Base-by-base conservation (phyloP, 2,888 invertebrate species). In the Drosophila sordidula region DNA sequence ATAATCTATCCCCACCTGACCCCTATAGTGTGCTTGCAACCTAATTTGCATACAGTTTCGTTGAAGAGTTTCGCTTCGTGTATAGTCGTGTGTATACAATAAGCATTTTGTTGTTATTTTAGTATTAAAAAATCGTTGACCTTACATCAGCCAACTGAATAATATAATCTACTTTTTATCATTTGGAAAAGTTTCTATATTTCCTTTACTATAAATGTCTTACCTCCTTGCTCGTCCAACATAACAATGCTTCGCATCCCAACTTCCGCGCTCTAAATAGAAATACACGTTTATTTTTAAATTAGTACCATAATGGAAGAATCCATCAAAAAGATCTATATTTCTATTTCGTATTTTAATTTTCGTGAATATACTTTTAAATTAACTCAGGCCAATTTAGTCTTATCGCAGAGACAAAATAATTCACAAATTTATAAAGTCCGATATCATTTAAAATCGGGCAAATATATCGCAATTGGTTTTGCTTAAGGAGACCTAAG, bases 211-310 rank as follows among this genome's bases (percentile, higher is more conserved):
- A 51, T 44, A 52, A 51, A 39, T 55, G 56, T 77, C 97, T 98
- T 97, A 98, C 98, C 98, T 97, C 98, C 99, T 97, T 99, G 99
- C 95, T 99, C 98, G 95, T 99, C 99, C 96, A 99, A 96, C 96
- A 98, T 98, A 94, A 99, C 98, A 95, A 99, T 96, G 94, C 98
- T 97, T 95, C 97, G 97, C 96, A 99, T 99, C 94, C 98, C 98
- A 94, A 98, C 98, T 95, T 99, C 98, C 95, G 98, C 98, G 95
- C 98, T 98, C 98, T 99, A 97, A 95, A 97, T 96, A 95, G 93
- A 94, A 92, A 91, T 96, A 92, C 67, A 86, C 67, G 73, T 81
- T 72, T 70, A 74, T 78, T 76, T 73, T 47, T 65, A 76, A 73
- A 81, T 74, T 61, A 87, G 71, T 87, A 78, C 70, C 59, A 66